phyloP scores from a whole-genome alignment of 1,140 invertebrate genomes.

The Drosophila tropicalis region DNA sequence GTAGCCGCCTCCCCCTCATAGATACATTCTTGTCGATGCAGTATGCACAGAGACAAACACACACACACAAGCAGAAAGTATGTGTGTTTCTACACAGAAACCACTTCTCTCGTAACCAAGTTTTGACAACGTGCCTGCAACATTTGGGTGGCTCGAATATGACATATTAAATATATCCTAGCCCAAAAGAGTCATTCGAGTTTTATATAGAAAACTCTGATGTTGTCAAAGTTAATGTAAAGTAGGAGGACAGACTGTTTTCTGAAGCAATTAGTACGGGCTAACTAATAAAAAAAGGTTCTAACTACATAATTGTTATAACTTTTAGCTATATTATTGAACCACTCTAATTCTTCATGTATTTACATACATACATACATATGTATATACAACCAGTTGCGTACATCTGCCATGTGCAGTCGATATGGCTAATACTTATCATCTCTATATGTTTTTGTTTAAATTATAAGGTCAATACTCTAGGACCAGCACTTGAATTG shows the following conservation, averaged over 20 bases:
- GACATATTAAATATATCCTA: too few relatives aligned
- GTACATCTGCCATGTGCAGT: background rate
- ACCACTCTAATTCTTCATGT: background rate
- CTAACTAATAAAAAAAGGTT: too few relatives aligned
- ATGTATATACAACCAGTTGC: constrained; percentile 1
- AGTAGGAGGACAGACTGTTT: too few relatives aligned
- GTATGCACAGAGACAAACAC: background rate
- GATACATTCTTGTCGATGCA: background rate
- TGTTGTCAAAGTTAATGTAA: too few relatives aligned
- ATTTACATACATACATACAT: background rate
- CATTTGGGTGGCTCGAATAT: background rate
- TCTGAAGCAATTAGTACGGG: too few relatives aligned
- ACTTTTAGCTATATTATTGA: background rate
- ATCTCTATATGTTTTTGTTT: background rate
- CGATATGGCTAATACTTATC: background rate
- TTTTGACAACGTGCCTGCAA: background rate
- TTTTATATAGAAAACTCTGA: too few relatives aligned
- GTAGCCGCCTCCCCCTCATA: background rate
- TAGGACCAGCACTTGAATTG: background rate
- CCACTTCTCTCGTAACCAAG: background rate
- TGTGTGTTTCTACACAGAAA: background rate
- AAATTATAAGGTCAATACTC: background rate
- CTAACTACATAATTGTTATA: too few relatives aligned
- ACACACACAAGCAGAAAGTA: background rate
- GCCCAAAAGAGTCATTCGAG: too few relatives aligned